Evolutionary conservation across 2,113 vertebrate genomes (phyloP).

Genomic region (Panthera tigris): DNA sequence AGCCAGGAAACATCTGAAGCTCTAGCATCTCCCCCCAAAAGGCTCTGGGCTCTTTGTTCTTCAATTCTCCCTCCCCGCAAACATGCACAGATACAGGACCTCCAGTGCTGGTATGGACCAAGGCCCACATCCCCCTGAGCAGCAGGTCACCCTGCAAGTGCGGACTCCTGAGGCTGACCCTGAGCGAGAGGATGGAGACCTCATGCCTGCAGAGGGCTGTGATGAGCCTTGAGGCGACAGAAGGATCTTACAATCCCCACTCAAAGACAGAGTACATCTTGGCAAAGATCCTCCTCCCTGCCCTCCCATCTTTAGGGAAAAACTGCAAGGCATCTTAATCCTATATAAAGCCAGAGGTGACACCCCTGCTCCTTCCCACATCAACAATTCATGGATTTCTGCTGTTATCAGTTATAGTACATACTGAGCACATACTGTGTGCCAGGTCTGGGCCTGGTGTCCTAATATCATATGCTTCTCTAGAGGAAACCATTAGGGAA

Average conservation of each 20-base stretch:
- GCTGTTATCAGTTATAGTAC: not conserved
- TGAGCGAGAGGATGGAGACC: not conserved
- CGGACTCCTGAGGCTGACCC: not conserved
- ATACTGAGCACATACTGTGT: not conserved
- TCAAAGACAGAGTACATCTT: not conserved
- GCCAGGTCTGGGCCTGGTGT: not conserved
- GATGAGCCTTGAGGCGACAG: not conserved
- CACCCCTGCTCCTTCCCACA: not conserved
- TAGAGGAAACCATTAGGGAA: not conserved
- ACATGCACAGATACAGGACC: accelerated
- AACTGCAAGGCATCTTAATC: not conserved
- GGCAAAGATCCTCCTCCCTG: not conserved
- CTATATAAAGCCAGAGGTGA: not conserved
- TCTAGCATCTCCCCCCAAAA: not conserved
- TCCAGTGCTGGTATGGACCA: too few species aligned
- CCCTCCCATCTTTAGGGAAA: not conserved
- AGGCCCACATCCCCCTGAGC: not conserved
- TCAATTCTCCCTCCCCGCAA: not conserved
- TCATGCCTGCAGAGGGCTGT: accelerated
- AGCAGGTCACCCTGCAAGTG: not conserved
- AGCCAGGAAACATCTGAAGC: not conserved
- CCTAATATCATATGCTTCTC: not conserved
- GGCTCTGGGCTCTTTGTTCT: not conserved
- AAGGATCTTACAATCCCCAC: not conserved
- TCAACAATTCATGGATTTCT: not conserved